These are phyloP conservation scores for Clarias gariepinus DNA, from an alignment of 2,113 vertebrate species.

Conservation along the genomic window DNA sequence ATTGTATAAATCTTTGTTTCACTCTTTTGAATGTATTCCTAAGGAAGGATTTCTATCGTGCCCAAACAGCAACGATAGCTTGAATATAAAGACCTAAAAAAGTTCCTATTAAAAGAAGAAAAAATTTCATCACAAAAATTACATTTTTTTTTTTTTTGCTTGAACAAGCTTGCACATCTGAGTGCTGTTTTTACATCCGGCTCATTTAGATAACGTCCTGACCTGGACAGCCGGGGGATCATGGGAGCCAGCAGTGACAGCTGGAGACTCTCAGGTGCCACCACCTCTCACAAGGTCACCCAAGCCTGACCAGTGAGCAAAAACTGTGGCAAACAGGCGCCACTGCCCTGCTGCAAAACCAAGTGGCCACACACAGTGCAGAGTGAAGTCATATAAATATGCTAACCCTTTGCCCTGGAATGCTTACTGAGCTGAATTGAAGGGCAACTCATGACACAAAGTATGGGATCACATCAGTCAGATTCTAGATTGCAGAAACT, in stretches of 20 bases:
- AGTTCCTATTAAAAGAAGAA: background rate
- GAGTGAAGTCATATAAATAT: conserved; percentile 10
- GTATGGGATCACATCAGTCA: background rate
- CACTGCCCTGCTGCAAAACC: background rate
- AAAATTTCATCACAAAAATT: background rate
- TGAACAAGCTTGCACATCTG: background rate
- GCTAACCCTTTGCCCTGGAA: background rate
- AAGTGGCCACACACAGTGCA: background rate
- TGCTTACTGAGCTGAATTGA: conserved; percentile 9
- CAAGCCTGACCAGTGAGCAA: conserved; percentile 31
- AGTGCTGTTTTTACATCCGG: background rate
- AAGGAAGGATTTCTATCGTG: background rate
- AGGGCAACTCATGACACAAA: background rate
- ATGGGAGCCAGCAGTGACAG: conserved; percentile 38
- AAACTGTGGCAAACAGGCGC: conserved; percentile 15
- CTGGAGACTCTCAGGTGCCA: conserved; percentile 43
- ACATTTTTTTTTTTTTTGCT: background rate
- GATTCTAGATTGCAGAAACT: background rate
- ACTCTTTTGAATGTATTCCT: background rate
- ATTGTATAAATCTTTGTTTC: background rate
- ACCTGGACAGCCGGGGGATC: conserved; percentile 36
- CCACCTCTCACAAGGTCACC: conserved; percentile 45
- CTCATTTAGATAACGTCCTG: conserved; percentile 40
- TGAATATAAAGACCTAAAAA: background rate
- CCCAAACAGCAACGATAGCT: background rate